Evolutionary conservation across 2,888 invertebrate genomes (phyloP).

Genomic region (Nomada flava): DNA sequence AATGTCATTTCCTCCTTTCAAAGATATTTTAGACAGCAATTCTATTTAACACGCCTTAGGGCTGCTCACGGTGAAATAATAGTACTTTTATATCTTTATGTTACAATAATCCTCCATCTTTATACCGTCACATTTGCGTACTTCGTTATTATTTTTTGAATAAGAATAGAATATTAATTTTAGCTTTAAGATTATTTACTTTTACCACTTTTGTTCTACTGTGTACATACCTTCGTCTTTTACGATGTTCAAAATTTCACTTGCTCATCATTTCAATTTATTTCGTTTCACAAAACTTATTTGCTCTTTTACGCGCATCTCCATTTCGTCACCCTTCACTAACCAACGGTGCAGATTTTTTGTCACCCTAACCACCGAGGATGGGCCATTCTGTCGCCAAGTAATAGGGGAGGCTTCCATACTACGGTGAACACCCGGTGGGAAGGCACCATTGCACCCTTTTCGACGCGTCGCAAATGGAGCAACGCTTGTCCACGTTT

Average conservation of each 20-base stretch:
- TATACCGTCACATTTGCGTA: neutral
- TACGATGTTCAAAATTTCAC: too few species aligned
- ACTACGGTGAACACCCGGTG: constrained; percentile 47
- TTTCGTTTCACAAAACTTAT: neutral
- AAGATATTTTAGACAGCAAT: neutral
- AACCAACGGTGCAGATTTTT: neutral
- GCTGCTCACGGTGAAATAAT: too few species aligned
- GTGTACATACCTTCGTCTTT: too few species aligned
- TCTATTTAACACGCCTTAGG: too few species aligned
- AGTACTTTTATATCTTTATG: too few species aligned
- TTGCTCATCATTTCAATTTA: too few species aligned
- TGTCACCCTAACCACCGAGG: neutral
- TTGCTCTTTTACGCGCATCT: constrained; percentile 38
- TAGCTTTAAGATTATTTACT: too few species aligned
- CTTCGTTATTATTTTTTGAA: neutral
- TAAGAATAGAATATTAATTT: neutral
- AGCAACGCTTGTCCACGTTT: constrained; percentile 11
- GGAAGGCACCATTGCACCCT: constrained; percentile 29
- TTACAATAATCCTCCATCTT: neutral
- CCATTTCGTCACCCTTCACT: neutral
- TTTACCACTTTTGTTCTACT: too few species aligned
- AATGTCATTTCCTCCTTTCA: neutral
- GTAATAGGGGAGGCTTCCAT: neutral
- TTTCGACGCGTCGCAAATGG: constrained; percentile 18
- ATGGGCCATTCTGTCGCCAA: neutral